These are phyloP conservation scores for Trichopoda pennipes DNA, from an alignment of 2,888 invertebrate genomes.

Conservation along the genomic window DNA sequence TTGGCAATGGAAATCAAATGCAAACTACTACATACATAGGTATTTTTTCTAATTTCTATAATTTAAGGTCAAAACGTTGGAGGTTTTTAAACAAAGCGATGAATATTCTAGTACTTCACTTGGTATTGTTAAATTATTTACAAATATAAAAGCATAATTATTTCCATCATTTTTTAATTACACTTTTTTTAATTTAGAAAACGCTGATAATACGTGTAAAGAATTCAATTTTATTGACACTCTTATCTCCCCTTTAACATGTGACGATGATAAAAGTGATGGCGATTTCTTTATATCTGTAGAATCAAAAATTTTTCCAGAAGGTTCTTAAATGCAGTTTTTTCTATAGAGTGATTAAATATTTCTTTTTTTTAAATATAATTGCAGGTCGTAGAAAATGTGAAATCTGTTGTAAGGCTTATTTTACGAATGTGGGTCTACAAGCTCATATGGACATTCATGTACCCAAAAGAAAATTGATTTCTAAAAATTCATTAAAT, in stretches of 20 bases:
- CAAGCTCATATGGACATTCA: constrained; percentile 72
- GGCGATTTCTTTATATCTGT: constrained; percentile 67
- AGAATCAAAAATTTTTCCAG: constrained; percentile 72
- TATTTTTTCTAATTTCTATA: neutral
- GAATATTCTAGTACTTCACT: constrained; percentile 16
- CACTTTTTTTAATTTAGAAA: constrained; percentile 50
- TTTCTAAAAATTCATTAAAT: constrained; percentile 3
- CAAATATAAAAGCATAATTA: neutral
- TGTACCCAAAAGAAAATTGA: constrained; percentile 65
- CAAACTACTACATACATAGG: too few species aligned
- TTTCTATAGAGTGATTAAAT: neutral
- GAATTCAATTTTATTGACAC: neutral
- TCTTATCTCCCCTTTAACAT: constrained; percentile 14
- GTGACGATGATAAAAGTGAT: constrained; percentile 48
- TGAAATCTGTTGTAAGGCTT: constrained; percentile 72
- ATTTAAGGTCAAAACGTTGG: constrained; percentile 21
- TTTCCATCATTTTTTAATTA: constrained; percentile 9
- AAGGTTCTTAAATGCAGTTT: constrained; percentile 60
- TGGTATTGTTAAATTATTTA: constrained; percentile 24
- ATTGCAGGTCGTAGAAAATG: constrained; percentile 72
- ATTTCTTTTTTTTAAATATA: neutral
- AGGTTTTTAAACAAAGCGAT: neutral
- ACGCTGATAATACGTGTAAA: constrained; percentile 32
- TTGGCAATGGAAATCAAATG: neutral
- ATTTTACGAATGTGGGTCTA: constrained; percentile 73